These are phyloP conservation scores for Hemicentrotus pulcherrimus DNA, from an alignment of 35 echinoderm and acorn worm genomes.

Conservation along the genomic window DNA sequence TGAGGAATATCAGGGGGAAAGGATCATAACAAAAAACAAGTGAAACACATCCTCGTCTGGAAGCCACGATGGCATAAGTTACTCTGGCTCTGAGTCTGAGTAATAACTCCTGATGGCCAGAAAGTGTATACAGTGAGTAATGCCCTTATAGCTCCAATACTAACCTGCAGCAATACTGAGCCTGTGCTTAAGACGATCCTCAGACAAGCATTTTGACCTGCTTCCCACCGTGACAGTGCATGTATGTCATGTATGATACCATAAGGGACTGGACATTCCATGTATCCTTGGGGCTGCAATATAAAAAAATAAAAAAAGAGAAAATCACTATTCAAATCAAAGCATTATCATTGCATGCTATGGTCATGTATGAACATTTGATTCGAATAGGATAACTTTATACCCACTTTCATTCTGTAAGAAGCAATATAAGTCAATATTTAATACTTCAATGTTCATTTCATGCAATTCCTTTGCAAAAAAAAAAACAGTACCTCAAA, in stretches of 20 bases:
- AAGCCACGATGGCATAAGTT: no score
- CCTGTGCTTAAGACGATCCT: slow-evolving; percentile 87
- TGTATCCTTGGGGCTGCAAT: slow-evolving; percentile 83
- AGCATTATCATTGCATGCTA: background rate
- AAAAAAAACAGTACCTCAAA: no score
- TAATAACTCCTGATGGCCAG: no score
- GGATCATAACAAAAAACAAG: no score
- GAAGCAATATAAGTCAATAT: no score
- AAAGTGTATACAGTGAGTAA: background rate
- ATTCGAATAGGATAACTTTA: background rate
- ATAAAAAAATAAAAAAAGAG: background rate
- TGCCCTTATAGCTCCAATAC: background rate
- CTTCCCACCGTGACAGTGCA: slow-evolving; percentile 91
- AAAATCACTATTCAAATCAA: background rate
- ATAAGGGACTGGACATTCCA: slow-evolving; percentile 96
- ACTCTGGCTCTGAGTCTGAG: no score
- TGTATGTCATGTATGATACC: slow-evolving; percentile 97
- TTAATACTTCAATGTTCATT: no score
- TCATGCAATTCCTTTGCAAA: no score
- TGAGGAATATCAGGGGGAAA: no score
- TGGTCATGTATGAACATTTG: background rate
- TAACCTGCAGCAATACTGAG: slow-evolving; percentile 97
- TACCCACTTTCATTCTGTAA: background rate
- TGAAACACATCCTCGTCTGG: no score
- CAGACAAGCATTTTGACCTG: slow-evolving; percentile 93